Evolutionary conservation across 1,140 invertebrate species (phyloP), one percentile per base, ranked within the genome.

Genomic region (Cydia strobilella): DNA sequence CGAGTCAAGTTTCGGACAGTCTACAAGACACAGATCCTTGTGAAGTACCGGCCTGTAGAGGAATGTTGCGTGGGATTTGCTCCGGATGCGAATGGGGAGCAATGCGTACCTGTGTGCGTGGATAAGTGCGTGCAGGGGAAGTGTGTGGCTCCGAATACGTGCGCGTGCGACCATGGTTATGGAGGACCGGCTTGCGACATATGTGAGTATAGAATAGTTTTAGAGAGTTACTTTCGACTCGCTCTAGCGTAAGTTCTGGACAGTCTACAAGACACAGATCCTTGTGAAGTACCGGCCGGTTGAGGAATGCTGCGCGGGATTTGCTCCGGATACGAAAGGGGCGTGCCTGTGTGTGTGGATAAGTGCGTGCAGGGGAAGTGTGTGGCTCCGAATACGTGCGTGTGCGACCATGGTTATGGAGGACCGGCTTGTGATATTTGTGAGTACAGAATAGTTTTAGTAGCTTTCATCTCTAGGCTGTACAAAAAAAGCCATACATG

Each of bases 131-230:
- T 97, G 51, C 96, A 98, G 88, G 98, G 98, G 15, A 95, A 94
- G 54, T 99, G 98, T 86, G 90, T 97, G 31, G 96, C 95, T 20
- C 98, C 98, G 0, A 96, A 98, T 81, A 94, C 94, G 75, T 99
- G 98, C 88, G 95, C 97, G 88, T 99, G 98, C 85, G 95, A 96
- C 75, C 94, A 95, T 59, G 97, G 97, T 63, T 99, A 96, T 86
- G 97, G 98, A 51, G 98, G 98, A 42, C 96, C 96, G 7, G 94
- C 94, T 42, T 99, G 98, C 91, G 96, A 97, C 93, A 95, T 97
- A 88, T 96, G 97, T 98, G 94, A 96, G 97, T 95, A 81, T 71
- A 78, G 7, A 48, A 48, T n/a, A 15, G 13, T 48, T 48, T 48
- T 48, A 42, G 9, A 12, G 12, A 42, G 1, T 42, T 10, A 42